A percentile compares a stretch with the other conserved stretches of the same genome.
Conservation (phyloP, 2,888 invertebrate species). For the Eilema caniola region DNA sequence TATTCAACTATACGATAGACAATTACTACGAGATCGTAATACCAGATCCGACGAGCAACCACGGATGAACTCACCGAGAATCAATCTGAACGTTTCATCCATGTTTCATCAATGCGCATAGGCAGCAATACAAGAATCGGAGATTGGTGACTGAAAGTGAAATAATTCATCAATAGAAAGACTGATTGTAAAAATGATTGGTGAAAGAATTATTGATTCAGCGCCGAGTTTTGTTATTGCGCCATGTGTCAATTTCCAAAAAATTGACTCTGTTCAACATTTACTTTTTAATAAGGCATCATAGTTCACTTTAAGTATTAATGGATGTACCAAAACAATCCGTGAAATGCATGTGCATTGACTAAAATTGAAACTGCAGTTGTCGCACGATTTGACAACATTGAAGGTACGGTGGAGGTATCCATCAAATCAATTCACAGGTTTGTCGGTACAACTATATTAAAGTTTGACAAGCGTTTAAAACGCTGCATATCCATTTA, state of each 20-base stretch:
- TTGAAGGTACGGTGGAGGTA: too few relatives aligned
- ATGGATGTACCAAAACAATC: too few relatives aligned
- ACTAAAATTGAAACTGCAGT: too few relatives aligned
- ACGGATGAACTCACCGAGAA: constrained; percentile 66
- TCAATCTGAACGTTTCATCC: constrained; percentile 49
- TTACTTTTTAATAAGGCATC: not conserved
- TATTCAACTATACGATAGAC: constrained; percentile 94
- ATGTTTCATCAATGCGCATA: constrained; percentile 42
- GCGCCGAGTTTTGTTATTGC: constrained; percentile 21
- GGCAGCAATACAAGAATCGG: constrained; percentile 54
- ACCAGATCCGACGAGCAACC: constrained; percentile 62
- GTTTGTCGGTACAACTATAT: not conserved
- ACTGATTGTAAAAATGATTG: constrained; percentile 67
- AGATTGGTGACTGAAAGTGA: constrained; percentile 58
- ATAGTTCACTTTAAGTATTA: not conserved
- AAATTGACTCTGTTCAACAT: not conserved
- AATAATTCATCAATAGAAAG: constrained; percentile 58
- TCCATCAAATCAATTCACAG: too few relatives aligned
- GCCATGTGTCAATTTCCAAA: constrained; percentile 51
- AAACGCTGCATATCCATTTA: not conserved
- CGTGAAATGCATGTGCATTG: too few relatives aligned
- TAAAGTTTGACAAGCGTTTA: not conserved
- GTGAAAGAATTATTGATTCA: constrained; percentile 56
- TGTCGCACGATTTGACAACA: too few relatives aligned
- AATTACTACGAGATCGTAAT: constrained; percentile 89